Evolutionary conservation across 2,797 vertebrate species (phyloP).

Genomic region (Hypotaenidia okinawae): DNA sequence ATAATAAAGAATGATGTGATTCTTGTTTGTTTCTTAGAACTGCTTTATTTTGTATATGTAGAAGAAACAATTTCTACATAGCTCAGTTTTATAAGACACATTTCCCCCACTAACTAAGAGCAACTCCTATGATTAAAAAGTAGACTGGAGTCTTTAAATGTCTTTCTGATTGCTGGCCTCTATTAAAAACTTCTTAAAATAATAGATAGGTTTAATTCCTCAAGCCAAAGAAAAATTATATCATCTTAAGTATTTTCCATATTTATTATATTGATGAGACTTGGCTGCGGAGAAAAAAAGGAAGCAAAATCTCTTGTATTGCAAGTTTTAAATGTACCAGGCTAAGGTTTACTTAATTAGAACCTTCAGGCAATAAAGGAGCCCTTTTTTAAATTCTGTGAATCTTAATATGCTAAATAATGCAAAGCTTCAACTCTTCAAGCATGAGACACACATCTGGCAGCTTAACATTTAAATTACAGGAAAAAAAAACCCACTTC

Average conservation of each 20-base stretch:
- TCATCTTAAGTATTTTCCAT: conserved; percentile 90
- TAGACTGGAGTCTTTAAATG: conserved; percentile 83
- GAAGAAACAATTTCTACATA: conserved; percentile 10
- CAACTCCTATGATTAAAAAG: conserved; percentile 74
- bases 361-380: conserved; percentile 98
- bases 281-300: conserved; percentile 79
- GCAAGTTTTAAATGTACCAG: conserved; percentile 99
- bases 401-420: conserved; percentile 99
- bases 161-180: conserved; percentile 88
- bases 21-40: conserved; percentile 44
- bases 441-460: conserved; percentile 99
- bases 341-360: conserved; percentile 99
- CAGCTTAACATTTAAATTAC: conserved; percentile 99
- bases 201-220: conserved; percentile 97
- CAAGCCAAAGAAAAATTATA: conserved; percentile 91
- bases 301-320: conserved; percentile 90
- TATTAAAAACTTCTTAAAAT: conserved; percentile 96
- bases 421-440: conserved; percentile 99
- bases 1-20: not conserved
- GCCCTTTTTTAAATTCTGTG: conserved; percentile 99
- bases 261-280: conserved; percentile 97
- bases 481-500: conserved; percentile 82
- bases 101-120: conserved; percentile 43
- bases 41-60: conserved; percentile 8
- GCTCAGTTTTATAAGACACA: conserved; percentile 47